A percentile compares a stretch with the other conserved stretches of the same genome.
Conservation (phyloP, 2,113 vertebrate species). For the Accipiter virgatus region DNA sequence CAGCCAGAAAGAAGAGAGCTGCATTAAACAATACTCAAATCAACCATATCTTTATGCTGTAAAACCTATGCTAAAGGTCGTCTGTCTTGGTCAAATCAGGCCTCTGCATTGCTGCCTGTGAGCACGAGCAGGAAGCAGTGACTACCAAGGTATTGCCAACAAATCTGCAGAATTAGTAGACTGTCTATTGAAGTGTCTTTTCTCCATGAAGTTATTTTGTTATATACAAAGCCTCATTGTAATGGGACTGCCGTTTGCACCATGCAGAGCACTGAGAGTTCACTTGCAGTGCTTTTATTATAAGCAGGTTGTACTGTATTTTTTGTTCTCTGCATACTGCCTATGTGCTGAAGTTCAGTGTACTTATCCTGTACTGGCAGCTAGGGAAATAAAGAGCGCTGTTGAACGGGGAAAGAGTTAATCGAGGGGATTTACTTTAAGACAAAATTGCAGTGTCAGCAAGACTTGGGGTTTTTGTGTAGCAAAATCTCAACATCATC, state of each 20-base stretch:
- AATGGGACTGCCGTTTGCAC: neutral
- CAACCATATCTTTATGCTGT: neutral
- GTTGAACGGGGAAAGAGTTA: neutral
- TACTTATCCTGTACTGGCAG: neutral
- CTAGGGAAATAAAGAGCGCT: conserved; percentile 6
- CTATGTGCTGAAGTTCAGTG: neutral
- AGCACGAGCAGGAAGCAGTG: neutral
- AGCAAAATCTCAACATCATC: neutral
- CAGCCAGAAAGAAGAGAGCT: neutral
- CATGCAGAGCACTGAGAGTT: neutral
- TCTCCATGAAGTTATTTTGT: neutral
- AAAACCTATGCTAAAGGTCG: neutral
- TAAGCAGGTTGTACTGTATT: neutral
- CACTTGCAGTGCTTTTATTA: neutral
- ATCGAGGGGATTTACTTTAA: neutral
- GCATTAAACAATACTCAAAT: neutral
- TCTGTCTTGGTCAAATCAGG: accelerated
- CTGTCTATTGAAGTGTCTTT: neutral
- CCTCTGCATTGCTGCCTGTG: accelerated
- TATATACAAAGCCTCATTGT: neutral
- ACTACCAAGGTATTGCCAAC: neutral
- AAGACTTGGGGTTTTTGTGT: neutral
- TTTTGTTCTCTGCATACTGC: neutral
- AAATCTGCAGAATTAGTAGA: neutral
- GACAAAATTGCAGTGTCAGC: neutral